phyloP scores from a whole-genome alignment of 2,888 invertebrate genomes.

The Dugesia japonica region DNA sequence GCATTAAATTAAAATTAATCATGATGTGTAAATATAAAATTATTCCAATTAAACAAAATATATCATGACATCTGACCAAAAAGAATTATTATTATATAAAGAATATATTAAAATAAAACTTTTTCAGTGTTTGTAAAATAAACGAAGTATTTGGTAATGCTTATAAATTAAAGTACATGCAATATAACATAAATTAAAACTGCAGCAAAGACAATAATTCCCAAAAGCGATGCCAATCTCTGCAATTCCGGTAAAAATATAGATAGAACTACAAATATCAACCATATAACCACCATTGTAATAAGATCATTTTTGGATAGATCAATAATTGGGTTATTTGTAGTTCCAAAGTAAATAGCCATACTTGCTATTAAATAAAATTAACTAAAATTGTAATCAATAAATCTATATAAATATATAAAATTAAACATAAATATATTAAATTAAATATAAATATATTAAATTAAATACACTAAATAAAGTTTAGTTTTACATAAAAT shows the following conservation, averaged over 20 bases:
- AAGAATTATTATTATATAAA: too few relatives aligned
- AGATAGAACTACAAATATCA: background rate
- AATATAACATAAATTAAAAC: background rate
- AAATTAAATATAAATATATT: background rate
- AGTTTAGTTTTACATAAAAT: too few relatives aligned
- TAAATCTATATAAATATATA: background rate
- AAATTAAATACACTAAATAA: too few relatives aligned
- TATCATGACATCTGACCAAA: too few relatives aligned
- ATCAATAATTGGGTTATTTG: background rate
- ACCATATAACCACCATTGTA: background rate
- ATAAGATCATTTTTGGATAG: constrained; percentile 5
- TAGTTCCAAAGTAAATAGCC: background rate
- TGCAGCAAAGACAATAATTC: background rate
- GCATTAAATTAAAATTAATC: background rate
- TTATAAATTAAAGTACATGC: background rate
- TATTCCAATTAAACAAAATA: constrained; percentile 5
- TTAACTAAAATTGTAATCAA: background rate
- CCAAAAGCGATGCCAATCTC: background rate
- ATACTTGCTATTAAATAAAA: background rate
- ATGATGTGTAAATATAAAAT: background rate
- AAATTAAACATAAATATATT: background rate
- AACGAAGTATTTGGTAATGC: too few relatives aligned
- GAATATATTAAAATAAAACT: too few relatives aligned
- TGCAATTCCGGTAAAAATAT: constrained; percentile 6
- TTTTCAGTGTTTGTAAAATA: too few relatives aligned